Conservation (phyloP, 2,888 invertebrate genomes). For the Phalera bucephala region DNA sequence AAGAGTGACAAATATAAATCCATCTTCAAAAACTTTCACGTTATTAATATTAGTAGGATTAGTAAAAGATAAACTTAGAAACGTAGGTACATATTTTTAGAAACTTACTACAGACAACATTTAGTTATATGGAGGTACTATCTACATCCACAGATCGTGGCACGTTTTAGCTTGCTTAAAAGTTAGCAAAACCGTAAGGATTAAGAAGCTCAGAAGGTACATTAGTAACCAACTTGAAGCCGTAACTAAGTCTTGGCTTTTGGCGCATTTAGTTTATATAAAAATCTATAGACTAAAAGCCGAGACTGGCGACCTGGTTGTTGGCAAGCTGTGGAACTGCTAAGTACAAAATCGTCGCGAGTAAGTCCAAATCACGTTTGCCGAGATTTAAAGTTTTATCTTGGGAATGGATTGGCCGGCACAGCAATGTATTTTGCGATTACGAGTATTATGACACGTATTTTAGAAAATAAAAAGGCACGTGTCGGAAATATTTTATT, state of each 20-base stretch:
- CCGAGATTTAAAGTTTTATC: conserved; percentile 1
- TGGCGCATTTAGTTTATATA: background rate
- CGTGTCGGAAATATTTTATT: too few relatives aligned
- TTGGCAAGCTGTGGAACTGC: too few relatives aligned
- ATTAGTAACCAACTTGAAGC: background rate
- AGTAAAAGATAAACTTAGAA: too few relatives aligned
- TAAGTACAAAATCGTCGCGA: background rate
- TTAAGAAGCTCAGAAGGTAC: background rate
- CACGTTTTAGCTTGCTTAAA: background rate
- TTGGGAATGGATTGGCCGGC: background rate
- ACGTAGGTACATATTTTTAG: too few relatives aligned
- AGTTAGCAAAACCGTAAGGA: background rate
- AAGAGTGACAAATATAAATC: too few relatives aligned
- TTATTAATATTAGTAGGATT: too few relatives aligned
- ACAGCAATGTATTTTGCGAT: background rate
- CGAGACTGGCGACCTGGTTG: too few relatives aligned
- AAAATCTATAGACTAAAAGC: too few relatives aligned
- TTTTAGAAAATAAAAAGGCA: background rate
- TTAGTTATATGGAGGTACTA: too few relatives aligned
- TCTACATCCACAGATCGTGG: background rate
- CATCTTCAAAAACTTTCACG: too few relatives aligned
- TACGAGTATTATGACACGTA: background rate
- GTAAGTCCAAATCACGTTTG: background rate
- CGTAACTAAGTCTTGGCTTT: background rate
- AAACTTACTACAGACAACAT: too few relatives aligned